Conservation (phyloP, 1,140 invertebrate genomes). For the Drosophila lini region DNA sequence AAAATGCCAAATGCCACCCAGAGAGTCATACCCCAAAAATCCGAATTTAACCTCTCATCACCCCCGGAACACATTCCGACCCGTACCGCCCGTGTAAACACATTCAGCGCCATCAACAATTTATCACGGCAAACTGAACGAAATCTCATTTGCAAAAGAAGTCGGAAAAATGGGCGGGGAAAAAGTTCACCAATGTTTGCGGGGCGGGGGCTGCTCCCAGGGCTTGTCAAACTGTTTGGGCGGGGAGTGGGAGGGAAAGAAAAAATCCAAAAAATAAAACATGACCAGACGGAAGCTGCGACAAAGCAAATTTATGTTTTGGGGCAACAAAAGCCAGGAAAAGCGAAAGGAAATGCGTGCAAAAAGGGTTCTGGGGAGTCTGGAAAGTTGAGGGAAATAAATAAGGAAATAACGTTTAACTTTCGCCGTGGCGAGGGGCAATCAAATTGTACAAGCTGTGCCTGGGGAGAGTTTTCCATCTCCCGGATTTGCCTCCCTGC, state of each 20-base stretch:
- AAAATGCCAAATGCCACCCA: constrained; percentile 54
- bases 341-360: constrained; percentile 38
- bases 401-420: constrained; percentile 77
- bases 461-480: constrained; percentile 30
- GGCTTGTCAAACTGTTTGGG: constrained; percentile 64
- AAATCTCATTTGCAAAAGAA: constrained; percentile 76
- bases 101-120: constrained; percentile 76
- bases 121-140: constrained; percentile 75
- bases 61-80: constrained; percentile 23
- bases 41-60: constrained; percentile 31
- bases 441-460: constrained; percentile 58
- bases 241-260: not conserved
- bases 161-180: not conserved
- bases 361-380: constrained; percentile 48
- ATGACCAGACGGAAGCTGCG: constrained; percentile 51
- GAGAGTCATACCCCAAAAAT: constrained; percentile 14
- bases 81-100: constrained; percentile 65
- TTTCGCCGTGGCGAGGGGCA: constrained; percentile 52
- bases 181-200: constrained; percentile 48
- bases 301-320: constrained; percentile 75
- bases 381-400: constrained; percentile 65
- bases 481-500: constrained; percentile 17
- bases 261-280: constrained; percentile 37
- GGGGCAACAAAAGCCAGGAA: constrained; percentile 38
- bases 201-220: constrained; percentile 1